phyloP scores from a whole-genome alignment of 2,797 vertebrate species.

The Leucoraja ocellata region DNA sequence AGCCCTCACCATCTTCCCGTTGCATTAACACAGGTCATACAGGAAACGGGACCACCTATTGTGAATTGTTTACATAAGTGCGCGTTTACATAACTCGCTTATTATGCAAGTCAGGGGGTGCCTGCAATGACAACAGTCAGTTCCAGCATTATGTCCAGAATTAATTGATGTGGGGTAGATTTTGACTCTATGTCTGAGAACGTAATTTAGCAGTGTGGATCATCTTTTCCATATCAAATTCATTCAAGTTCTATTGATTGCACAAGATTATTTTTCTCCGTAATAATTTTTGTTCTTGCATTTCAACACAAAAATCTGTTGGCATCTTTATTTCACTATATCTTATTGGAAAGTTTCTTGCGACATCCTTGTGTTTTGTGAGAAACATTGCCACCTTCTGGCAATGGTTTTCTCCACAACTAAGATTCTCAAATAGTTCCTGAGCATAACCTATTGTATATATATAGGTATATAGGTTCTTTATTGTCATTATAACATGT shows the following conservation, averaged over 20 bases:
- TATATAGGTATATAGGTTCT: no score
- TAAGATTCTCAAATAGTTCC: not conserved
- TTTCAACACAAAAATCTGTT: not conserved
- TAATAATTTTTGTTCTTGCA: not conserved
- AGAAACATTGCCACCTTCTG: slow-evolving; percentile 16
- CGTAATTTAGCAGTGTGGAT: not conserved
- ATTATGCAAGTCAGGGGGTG: no score
- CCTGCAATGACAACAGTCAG: not conserved
- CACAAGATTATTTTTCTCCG: not conserved
- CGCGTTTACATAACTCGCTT: no score
- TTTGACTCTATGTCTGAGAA: not conserved
- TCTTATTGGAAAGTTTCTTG: not conserved
- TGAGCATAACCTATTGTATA: not conserved
- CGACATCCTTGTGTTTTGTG: not conserved
- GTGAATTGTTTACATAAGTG: no score
- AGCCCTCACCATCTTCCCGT: no score
- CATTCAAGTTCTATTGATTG: not conserved
- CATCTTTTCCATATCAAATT: not conserved
- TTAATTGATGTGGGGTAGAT: not conserved
- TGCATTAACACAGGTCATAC: no score
- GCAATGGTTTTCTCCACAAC: not conserved
- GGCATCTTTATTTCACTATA: not conserved
- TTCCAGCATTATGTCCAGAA: not conserved
- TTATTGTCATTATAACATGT: no score
- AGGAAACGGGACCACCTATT: no score